A percentile compares a stretch with the other conserved stretches of the same genome.
phyloP scores from a whole-genome alignment of 2,113 vertebrate genomes.

The Leptosomus discolor region DNA sequence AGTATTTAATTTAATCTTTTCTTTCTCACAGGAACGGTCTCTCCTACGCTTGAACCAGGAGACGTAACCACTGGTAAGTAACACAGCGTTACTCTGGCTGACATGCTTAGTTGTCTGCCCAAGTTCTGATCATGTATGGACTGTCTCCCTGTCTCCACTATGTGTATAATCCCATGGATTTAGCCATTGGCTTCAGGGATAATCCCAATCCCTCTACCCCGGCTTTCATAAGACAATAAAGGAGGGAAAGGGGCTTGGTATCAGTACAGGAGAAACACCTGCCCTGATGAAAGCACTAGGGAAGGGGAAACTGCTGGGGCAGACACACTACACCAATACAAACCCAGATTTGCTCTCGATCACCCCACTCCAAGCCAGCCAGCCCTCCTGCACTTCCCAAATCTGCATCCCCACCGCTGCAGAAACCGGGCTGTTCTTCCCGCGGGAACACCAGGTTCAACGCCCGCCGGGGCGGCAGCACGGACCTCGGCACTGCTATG shows the following conservation, averaged over 20 bases:
- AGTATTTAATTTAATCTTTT: background rate
- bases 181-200: background rate
- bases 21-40: background rate
- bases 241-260: background rate
- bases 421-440: background rate
- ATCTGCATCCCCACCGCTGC: background rate
- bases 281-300: background rate
- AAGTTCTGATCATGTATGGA: background rate
- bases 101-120: fast-evolving
- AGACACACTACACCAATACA: fast-evolving
- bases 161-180: background rate
- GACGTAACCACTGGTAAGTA: background rate
- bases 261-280: fast-evolving
- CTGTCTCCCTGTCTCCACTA: background rate
- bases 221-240: background rate
- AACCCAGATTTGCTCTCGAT: background rate
- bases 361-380: background rate
- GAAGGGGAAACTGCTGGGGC: background rate
- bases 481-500: background rate
- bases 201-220: background rate
- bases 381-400: background rate
- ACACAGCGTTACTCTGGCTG: fast-evolving
- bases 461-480: background rate
- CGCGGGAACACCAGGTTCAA: fast-evolving
- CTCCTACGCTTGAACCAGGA: background rate